phyloP scores from a whole-genome alignment of 2,797 vertebrate species.

The Malurus splendens region DNA sequence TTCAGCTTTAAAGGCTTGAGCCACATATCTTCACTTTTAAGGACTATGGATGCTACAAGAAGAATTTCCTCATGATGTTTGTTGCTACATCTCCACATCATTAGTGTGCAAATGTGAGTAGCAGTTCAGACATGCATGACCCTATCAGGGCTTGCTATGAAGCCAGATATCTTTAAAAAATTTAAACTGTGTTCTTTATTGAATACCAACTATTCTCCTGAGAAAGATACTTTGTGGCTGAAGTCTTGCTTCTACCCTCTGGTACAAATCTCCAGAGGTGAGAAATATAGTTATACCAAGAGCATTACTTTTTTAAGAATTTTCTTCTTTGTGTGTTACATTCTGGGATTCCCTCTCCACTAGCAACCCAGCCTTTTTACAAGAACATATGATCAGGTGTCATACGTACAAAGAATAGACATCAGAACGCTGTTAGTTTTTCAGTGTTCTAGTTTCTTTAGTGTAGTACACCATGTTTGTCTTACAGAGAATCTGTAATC shows the following conservation, averaged over 20 bases:
- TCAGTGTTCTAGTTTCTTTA: not conserved
- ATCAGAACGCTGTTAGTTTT: not conserved
- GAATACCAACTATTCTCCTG: not conserved
- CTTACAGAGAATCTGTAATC: not conserved
- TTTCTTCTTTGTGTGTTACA: not conserved
- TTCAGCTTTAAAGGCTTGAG: not conserved
- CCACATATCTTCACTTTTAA: rapidly evolving
- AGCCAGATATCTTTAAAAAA: not conserved
- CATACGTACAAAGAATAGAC: rapidly evolving
- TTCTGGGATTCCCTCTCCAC: not conserved
- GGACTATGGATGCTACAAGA: not conserved
- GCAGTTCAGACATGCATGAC: not conserved
- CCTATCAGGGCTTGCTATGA: not conserved
- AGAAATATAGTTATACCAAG: not conserved
- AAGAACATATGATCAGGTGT: not conserved
- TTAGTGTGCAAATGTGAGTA: not conserved
- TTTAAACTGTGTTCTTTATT: not conserved
- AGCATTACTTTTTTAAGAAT: not conserved
- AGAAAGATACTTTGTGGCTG: not conserved
- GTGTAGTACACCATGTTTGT: not conserved
- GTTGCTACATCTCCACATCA: not conserved
- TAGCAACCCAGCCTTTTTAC: not conserved
- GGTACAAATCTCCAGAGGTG: not conserved
- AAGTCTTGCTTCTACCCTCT: not conserved
- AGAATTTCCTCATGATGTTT: not conserved